Percentiles rank a stretch among this genome's conserved stretches.
phyloP scores from a whole-genome alignment of 53 echinoderm and acorn worm species.

The Stichopus horrens region DNA sequence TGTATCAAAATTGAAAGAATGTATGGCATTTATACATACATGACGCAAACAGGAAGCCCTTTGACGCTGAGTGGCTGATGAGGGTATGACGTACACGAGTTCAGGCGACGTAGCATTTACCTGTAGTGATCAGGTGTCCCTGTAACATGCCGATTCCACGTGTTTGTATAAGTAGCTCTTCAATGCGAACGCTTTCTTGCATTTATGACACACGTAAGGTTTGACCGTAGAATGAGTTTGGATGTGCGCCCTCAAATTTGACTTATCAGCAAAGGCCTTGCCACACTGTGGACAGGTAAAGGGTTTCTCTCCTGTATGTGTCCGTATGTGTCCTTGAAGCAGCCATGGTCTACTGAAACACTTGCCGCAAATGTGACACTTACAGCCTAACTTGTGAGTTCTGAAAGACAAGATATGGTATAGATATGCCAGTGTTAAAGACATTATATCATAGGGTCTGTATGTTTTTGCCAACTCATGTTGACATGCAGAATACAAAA shows the following conservation, averaged over 20 bases:
- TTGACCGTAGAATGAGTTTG: conserved; percentile 97
- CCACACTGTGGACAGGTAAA: conserved; percentile 89
- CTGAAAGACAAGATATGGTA: conserved; percentile 44
- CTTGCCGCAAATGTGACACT: conserved; percentile 98
- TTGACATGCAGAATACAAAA: too few species aligned
- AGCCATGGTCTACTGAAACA: conserved; percentile 98
- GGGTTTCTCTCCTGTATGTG: conserved; percentile 97
- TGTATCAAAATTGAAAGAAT: too few species aligned
- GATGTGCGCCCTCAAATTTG: conserved; percentile 96
- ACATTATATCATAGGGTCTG: not conserved
- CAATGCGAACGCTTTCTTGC: conserved; percentile 93
- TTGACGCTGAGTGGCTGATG: too few species aligned
- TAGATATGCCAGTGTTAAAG: too few species aligned
- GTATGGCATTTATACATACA: too few species aligned
- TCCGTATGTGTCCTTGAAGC: conserved; percentile 97
- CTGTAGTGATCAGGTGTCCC: conserved; percentile 52
- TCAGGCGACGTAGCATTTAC: not conserved
- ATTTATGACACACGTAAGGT: conserved; percentile 90
- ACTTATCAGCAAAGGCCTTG: conserved; percentile 99
- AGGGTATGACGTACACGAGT: too few species aligned
- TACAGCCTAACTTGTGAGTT: conserved; percentile 96
- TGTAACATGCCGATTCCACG: conserved; percentile 87
- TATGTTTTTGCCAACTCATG: too few species aligned
- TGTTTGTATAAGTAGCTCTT: conserved; percentile 99
- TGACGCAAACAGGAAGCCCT: too few species aligned